phyloP scores from a whole-genome alignment of 23 tunicate genomes.

The Styela clava region DNA sequence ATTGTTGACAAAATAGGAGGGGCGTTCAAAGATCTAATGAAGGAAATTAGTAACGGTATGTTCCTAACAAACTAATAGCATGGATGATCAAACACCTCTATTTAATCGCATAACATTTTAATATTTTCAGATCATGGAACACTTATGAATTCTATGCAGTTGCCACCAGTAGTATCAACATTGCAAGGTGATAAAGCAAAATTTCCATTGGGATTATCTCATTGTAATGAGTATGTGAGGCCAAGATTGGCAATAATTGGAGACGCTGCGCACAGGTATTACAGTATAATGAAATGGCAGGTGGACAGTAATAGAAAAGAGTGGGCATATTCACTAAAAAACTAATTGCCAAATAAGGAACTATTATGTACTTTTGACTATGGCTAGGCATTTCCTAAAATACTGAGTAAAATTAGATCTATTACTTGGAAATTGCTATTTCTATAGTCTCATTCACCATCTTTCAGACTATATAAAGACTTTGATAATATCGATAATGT shows the following conservation, averaged over 20 bases:
- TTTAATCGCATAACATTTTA: too few species aligned
- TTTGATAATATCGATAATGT: too few species aligned
- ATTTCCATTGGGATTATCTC: conserved; percentile 73
- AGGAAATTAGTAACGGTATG: background rate
- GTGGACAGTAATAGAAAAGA: too few species aligned
- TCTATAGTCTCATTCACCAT: too few species aligned
- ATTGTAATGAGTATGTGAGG: conserved; percentile 55
- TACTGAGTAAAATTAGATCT: too few species aligned
- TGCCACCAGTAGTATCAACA: conserved; percentile 54
- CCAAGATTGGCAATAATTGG: conserved; percentile 80
- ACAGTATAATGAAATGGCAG: background rate
- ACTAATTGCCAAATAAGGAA: too few species aligned
- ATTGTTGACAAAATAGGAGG: background rate
- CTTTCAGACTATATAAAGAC: too few species aligned
- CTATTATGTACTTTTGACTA: too few species aligned
- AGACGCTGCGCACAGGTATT: conserved; percentile 82
- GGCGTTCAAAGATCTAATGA: background rate
- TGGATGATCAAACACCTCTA: too few species aligned
- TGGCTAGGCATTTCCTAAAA: too few species aligned
- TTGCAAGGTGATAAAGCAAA: conserved; percentile 20
- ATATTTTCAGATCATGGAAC: background rate
- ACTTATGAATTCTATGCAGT: conserved; percentile 33
- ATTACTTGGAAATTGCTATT: too few species aligned
- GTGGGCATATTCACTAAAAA: too few species aligned
- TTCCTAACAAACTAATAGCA: background rate